phyloP scores from a whole-genome alignment of 2,797 vertebrate species.

The Platyrinchus mystaceus region DNA sequence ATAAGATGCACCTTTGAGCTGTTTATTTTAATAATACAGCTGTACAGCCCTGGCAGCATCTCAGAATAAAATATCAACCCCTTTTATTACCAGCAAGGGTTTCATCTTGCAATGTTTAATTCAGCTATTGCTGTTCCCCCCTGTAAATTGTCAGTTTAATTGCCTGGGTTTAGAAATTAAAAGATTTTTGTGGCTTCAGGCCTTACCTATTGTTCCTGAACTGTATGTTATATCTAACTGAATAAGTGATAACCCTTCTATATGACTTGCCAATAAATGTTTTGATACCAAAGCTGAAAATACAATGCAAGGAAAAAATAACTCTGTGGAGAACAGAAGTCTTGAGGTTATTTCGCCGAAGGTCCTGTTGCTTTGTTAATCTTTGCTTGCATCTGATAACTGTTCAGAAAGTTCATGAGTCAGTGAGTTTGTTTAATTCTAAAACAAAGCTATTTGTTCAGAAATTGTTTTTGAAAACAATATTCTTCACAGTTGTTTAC shows the following conservation, averaged over 20 bases:
- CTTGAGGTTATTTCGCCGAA: constrained; percentile 1
- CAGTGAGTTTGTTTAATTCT: neutral
- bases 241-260: constrained; percentile 29
- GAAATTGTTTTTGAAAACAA: neutral
- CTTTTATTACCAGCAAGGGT: constrained; percentile 31
- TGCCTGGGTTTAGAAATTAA: constrained; percentile 43
- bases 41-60: neutral
- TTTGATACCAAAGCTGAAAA: constrained; percentile 25
- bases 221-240: neutral
- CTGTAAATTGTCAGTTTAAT: constrained; percentile 43
- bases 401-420: neutral
- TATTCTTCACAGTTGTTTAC: neutral
- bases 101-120: constrained; percentile 62
- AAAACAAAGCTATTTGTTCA: neutral
- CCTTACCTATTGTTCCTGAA: constrained; percentile 6
- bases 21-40: constrained; percentile 60
- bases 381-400: neutral
- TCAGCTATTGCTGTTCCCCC: neutral
- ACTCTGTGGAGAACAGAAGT: constrained; percentile 1
- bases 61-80: constrained; percentile 42
- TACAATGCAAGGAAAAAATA: neutral
- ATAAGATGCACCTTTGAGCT: constrained; percentile 34
- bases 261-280: constrained; percentile 1
- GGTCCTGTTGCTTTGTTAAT: neutral
- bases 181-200: constrained; percentile 28